Percentiles rank a stretch among this genome's conserved stretches.
Evolutionary conservation across 2,797 vertebrate species (phyloP).

Genomic region (Phrynocephalus vlangalii): DNA sequence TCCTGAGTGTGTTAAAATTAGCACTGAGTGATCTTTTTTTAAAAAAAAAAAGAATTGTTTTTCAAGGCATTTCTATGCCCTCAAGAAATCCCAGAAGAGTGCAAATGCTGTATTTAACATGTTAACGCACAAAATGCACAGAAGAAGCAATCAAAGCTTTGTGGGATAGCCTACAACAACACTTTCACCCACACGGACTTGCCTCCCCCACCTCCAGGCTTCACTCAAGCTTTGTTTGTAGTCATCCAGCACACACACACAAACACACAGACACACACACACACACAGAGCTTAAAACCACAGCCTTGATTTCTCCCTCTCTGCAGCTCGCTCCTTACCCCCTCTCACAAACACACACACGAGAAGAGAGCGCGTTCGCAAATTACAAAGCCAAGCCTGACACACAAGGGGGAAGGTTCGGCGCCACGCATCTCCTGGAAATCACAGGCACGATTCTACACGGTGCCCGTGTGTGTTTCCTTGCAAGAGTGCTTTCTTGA

Average conservation of each 20-base stretch:
- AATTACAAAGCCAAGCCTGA: neutral
- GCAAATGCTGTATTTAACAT: neutral
- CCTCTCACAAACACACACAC: too few relatives aligned
- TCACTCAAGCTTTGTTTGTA: neutral
- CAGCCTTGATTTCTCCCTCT: neutral
- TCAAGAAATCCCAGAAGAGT: constrained; percentile 11
- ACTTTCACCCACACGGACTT: neutral
- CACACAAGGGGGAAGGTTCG: neutral
- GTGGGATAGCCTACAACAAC: neutral
- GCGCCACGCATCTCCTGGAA: neutral
- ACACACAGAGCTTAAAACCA: neutral
- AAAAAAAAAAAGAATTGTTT: neutral
- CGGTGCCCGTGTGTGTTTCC: neutral
- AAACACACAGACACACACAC: too few relatives aligned
- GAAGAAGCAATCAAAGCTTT: neutral
- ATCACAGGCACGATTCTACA: neutral
- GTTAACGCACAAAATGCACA: neutral
- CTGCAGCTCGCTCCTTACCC: neutral
- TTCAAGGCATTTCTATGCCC: neutral
- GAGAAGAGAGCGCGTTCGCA: neutral
- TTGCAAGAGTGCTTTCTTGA: neutral
- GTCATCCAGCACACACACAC: neutral
- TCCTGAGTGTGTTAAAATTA: neutral
- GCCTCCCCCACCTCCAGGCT: neutral
- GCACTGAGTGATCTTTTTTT: neutral